Evolutionary conservation across 2,797 vertebrate genomes (phyloP).

Genomic region (Falco rusticolus): DNA sequence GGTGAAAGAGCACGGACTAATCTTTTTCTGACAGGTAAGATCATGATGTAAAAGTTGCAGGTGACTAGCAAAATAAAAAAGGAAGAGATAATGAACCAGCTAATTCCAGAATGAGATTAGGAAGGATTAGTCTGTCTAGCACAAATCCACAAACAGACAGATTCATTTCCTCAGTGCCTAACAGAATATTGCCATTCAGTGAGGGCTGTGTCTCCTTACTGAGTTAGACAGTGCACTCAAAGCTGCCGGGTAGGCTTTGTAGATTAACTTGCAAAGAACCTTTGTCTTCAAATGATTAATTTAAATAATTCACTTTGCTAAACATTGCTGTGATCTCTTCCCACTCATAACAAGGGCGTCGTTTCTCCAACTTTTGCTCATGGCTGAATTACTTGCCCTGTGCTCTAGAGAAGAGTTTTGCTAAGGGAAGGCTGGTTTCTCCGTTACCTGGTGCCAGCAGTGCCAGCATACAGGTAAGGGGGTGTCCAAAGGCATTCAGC

Average conservation of each 20-base stretch:
- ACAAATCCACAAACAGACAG: neutral
- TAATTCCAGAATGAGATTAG: constrained; percentile 46
- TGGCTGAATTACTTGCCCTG: neutral
- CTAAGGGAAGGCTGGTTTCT: neutral
- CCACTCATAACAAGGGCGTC: rapidly evolving
- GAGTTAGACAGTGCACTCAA: neutral
- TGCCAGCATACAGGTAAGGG: neutral
- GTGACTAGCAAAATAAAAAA: neutral
- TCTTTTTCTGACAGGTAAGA: neutral
- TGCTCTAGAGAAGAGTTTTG: neutral
- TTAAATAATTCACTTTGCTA: neutral
- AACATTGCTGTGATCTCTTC: neutral
- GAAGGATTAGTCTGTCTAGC: constrained; percentile 34
- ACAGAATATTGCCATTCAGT: neutral
- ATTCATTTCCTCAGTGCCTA: neutral
- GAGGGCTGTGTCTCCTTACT: neutral
- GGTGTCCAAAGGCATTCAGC: neutral
- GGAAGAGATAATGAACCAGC: neutral
- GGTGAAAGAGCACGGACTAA: neutral
- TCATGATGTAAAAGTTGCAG: neutral
- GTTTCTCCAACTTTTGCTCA: neutral
- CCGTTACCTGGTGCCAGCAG: neutral
- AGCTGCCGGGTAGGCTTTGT: neutral
- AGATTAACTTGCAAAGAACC: neutral
- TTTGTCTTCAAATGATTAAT: neutral